Conservation (phyloP, 37 sponge, comb jelly and placozoan genomes). For the Ephydatia muelleri region DNA sequence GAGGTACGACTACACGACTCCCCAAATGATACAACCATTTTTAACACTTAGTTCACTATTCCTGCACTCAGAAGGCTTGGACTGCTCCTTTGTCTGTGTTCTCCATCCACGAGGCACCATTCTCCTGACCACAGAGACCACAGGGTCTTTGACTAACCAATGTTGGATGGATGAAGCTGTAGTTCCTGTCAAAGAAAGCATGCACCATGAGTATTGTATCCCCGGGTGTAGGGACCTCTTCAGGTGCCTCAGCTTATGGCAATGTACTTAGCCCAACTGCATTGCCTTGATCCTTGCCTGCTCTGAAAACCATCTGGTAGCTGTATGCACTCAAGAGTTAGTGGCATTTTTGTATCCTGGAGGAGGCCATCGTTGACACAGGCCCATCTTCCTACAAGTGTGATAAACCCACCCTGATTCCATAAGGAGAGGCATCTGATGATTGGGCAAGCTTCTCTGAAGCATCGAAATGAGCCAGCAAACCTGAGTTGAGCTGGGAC, state of each 20-base stretch:
- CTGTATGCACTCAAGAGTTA: slow-evolving; percentile 42
- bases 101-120: slow-evolving; percentile 11
- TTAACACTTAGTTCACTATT: slow-evolving; percentile 3
- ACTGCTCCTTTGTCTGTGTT: not conserved
- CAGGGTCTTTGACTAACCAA: slow-evolving; percentile 14
- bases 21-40: slow-evolving; percentile 10
- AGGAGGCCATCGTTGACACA: no score
- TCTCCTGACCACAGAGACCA: not conserved
- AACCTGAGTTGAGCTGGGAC: slow-evolving; percentile 3
- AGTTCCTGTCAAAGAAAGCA: no score
- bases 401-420: not conserved
- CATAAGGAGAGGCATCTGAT: not conserved
- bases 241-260: not conserved
- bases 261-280: slow-evolving; percentile 27
- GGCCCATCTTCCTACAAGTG: no score
- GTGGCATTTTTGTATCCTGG: no score
- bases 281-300: slow-evolving; percentile 11
- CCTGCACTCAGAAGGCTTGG: not conserved
- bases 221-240: slow-evolving; percentile 13
- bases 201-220: slow-evolving; percentile 13
- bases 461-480: not conserved
- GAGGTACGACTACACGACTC: slow-evolving; percentile 1
- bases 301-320: slow-evolving; percentile 27
- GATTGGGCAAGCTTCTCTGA: no score
- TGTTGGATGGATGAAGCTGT: not conserved